Base-by-base conservation (phyloP, 2,888 invertebrate genomes). In the Chaitophorus viminalis region DNA sequence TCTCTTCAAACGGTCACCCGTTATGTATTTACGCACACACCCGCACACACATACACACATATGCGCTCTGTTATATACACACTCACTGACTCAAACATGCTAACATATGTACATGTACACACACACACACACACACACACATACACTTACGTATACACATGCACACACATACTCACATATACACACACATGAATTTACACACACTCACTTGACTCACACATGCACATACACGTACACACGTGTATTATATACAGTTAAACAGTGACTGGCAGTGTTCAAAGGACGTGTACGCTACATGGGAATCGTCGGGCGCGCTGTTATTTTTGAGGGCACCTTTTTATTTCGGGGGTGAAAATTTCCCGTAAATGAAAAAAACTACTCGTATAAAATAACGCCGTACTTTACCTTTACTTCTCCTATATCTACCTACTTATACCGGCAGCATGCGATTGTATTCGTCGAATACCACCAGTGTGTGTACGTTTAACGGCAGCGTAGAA, bases 331-430 rank as follows among this genome's bases (percentile, higher is more conserved):
- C 46, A 25, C 46, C 17, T 82, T 82, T 82, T 82, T 82, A 82
- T 82, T 72, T 25, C n/a, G 65, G 82, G 65, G 82, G 17, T 11
- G 17, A 82, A 82, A 82, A 25, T 52, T 82, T 54, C 31, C 60
- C 82, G 72, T 72, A 82, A 82, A 82, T 82, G 82, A 82, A 82
- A 82, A 54, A 33, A 72, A 46, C 52, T 31, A 72, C 70, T 82
- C 72, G 70, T 82, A 52, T 14, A 82, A 82, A 82, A 82, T 72
- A 72, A 82, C 72, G 70, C 33, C 72, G 25, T n/a, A 33, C 18
- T 25, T 31, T 14, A 68, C 68, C 14, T 2, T 31, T 11, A 39
- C 39, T 33, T 72, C 5, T 14, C 39, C 39, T 8, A 39, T 39
- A 11, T 11, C 2, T 46, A 46, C 46, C 14, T 46, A 46, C 46